Percentiles rank a stretch among this genome's conserved stretches.
phyloP scores from a whole-genome alignment of 1,140 invertebrate species.

The Aphis gossypii region DNA sequence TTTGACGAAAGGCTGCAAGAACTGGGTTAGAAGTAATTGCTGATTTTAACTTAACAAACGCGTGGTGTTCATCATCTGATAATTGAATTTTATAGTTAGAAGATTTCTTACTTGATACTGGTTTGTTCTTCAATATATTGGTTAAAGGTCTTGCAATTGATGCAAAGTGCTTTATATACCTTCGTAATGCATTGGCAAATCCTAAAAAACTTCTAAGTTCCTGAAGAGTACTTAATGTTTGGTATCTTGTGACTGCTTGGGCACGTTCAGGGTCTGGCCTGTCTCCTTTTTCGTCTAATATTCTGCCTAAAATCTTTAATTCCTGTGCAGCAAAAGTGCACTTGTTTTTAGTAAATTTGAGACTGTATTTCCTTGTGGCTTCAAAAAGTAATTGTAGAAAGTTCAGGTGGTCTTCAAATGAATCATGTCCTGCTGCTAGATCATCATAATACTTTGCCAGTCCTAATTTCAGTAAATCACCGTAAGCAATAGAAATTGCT shows the following conservation, averaged over 20 bases:
- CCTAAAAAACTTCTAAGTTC: background rate
- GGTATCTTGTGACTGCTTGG: background rate
- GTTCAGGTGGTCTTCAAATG: background rate
- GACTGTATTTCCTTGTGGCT: background rate
- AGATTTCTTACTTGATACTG: too few species aligned
- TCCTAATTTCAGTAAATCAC: background rate
- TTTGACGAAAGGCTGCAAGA: too few species aligned
- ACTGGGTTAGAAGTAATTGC: too few species aligned
- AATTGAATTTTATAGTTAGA: too few species aligned
- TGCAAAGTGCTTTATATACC: background rate
- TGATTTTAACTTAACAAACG: too few species aligned
- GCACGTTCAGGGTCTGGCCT: background rate
- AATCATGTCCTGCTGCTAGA: background rate
- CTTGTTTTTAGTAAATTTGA: background rate
- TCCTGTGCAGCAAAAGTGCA: background rate
- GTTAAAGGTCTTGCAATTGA: background rate
- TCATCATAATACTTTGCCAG: background rate
- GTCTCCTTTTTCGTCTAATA: background rate
- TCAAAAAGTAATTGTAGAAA: background rate
- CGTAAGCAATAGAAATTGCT: background rate
- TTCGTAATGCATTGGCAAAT: background rate
- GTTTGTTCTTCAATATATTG: background rate
- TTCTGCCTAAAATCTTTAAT: background rate
- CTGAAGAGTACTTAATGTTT: background rate
- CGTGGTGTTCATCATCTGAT: too few species aligned